phyloP scores from a whole-genome alignment of 2,797 vertebrate genomes.

The Diplodus sargus region DNA sequence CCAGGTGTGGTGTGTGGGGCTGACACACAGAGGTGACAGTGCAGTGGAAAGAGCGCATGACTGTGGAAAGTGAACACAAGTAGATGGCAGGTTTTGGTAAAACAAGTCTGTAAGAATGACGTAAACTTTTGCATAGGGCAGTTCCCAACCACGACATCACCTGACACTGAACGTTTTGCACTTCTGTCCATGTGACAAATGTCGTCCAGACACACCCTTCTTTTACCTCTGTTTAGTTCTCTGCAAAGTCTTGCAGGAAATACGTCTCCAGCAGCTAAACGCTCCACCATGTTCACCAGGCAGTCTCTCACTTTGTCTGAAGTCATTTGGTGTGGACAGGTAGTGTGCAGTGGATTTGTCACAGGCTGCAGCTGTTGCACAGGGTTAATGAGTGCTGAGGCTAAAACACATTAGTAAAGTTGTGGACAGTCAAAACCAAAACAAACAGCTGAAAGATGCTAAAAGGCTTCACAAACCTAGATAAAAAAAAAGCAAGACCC shows the following conservation, averaged over 20 bases:
- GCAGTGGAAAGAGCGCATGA: conserved; percentile 1
- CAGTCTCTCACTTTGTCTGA: neutral
- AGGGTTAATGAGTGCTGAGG: neutral
- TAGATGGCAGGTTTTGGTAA: neutral
- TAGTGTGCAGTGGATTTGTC: neutral
- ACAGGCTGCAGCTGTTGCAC: neutral
- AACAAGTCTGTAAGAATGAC: neutral
- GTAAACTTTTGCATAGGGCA: too few relatives aligned
- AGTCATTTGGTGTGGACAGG: neutral
- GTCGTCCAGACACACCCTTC: neutral
- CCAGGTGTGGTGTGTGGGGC: conserved; percentile 52
- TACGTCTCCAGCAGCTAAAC: neutral
- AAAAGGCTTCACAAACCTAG: neutral
- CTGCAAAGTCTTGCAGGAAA: neutral
- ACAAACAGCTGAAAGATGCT: neutral
- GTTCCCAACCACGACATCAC: neutral
- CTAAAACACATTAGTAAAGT: neutral
- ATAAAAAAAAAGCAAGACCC: too few relatives aligned
- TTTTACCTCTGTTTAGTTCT: neutral
- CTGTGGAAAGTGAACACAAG: neutral
- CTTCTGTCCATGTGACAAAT: neutral
- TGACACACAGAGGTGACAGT: conserved; percentile 33
- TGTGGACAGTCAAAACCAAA: neutral
- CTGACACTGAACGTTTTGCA: neutral
- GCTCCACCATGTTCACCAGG: neutral